Evolutionary conservation across 2,797 vertebrate genomes (phyloP), one percentile per base, ranked within the genome.

Genomic region (Anguilla pacifica): DNA sequence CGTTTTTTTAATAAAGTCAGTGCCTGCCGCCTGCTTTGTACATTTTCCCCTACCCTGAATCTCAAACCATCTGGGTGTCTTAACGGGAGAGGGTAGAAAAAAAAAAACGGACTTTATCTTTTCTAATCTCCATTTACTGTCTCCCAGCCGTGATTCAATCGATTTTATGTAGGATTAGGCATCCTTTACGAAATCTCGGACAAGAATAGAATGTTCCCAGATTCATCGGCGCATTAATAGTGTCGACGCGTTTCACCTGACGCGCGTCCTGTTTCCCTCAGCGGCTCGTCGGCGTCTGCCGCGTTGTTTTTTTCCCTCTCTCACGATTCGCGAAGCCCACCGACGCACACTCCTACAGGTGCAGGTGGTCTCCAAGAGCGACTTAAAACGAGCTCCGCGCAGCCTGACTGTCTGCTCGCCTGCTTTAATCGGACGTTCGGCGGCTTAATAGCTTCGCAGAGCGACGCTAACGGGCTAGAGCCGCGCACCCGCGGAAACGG

Each of bases 31-130:
- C 49, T 35, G 49, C 43, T 83, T 83, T 59, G 51, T 59, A 25
- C 53, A 35, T 79, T 2, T 61, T 0, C 22, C 11, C 22, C 2
- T 39, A 46, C 84, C 39, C 19, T 46, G 55, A 59, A 35, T 67
- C 57, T 59, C 55, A 57, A 64, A 79, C 79, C 86, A 70, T 90
- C 85, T 83, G 88, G 79, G 81, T 28, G 53, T 22, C 70, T 55
- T 51, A 39, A 22, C 85, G 59, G n/a, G 11, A 43, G 43, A 17
- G n/a, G 67, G 51, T 59, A 15, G 57, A n/a, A 9, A 11, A 13
- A 3, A 17, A 19, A 9, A 25, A 9, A 85, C 87, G 85, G 84
- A 83, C 64, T 85, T 89, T 43, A n/a, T 88, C 81, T 46, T 25
- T 57, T 57, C 77, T 88, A 57, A 57, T 53, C 57, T 89, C 83